phyloP scores from a whole-genome alignment of 2,888 invertebrate species.

The Andrena flavipes region DNA sequence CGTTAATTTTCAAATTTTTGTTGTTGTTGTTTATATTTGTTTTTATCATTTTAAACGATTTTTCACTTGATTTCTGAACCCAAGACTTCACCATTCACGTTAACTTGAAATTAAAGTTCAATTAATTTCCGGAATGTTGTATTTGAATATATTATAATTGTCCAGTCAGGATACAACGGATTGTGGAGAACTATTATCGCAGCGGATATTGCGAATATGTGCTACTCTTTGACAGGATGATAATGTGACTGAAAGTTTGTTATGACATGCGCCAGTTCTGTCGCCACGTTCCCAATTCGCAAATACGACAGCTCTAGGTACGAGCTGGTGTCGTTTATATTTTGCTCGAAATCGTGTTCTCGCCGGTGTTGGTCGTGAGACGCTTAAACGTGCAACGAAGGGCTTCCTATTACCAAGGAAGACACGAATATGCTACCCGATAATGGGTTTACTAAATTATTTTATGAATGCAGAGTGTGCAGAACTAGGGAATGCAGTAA shows the following conservation, averaged over 20 bases:
- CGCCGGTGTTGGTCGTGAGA: constrained; percentile 25
- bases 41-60: too few species aligned
- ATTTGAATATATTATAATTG: too few species aligned
- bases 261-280: constrained; percentile 33
- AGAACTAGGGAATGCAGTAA: background rate
- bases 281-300: constrained; percentile 32
- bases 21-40: too few species aligned
- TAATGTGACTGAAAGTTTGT: constrained; percentile 24
- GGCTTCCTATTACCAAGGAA: constrained; percentile 40
- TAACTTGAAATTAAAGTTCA: too few species aligned
- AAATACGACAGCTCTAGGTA: constrained; percentile 19
- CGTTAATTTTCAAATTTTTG: too few species aligned
- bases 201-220: background rate
- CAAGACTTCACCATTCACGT: too few species aligned
- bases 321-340: constrained; percentile 21
- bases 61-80: too few species aligned
- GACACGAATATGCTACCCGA: constrained; percentile 9
- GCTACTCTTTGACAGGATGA: background rate
- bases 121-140: too few species aligned
- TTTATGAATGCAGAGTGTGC: background rate
- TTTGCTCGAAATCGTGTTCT: constrained; percentile 28
- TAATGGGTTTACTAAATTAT: background rate
- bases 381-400: constrained; percentile 23
- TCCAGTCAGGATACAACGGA: too few species aligned
- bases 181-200: background rate